These are phyloP conservation scores for Ormyrus pomaceus DNA, from an alignment of 2,888 invertebrate genomes.

Conservation along the genomic window DNA sequence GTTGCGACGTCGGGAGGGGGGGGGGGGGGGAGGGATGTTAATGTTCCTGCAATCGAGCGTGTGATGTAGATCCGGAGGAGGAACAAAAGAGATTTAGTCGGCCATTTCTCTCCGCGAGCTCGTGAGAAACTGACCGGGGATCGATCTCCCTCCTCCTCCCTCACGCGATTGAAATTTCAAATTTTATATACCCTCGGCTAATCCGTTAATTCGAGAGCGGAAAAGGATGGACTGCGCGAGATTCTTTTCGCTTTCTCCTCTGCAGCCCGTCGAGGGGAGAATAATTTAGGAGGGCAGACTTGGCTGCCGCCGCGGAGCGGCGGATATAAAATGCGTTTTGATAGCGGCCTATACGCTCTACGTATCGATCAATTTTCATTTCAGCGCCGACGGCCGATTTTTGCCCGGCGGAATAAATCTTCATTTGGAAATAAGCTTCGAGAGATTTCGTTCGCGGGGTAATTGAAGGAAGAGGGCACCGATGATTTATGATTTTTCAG, in stretches of 20 bases:
- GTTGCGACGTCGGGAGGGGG: slow-evolving; percentile 55
- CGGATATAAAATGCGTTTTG: slow-evolving; percentile 21
- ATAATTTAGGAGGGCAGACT: slow-evolving; percentile 12
- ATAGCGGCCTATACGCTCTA: slow-evolving; percentile 1
- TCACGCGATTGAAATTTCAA: slow-evolving; percentile 45
- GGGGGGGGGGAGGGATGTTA: slow-evolving; percentile 58
- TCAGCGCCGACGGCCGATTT: not conserved
- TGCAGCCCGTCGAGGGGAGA: not conserved
- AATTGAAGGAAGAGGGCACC: not conserved
- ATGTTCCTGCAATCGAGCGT: slow-evolving; percentile 62
- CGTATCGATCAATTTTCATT: slow-evolving; percentile 46
- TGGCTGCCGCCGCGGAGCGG: no score
- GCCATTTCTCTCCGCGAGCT: slow-evolving; percentile 28
- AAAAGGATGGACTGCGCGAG: not conserved
- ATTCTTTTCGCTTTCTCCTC: no score
- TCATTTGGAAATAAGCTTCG: slow-evolving; percentile 2
- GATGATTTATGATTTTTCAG: no score
- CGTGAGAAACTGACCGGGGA: slow-evolving; percentile 22
- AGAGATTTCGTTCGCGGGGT: not conserved
- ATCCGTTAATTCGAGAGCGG: slow-evolving; percentile 34
- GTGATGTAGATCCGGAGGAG: slow-evolving; percentile 48
- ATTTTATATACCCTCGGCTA: slow-evolving; percentile 24
- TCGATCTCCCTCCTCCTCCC: slow-evolving; percentile 23
- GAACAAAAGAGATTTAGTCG: slow-evolving; percentile 14
- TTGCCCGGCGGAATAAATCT: slow-evolving; percentile 18